Evolutionary conservation across 2,888 invertebrate genomes (phyloP).

Genomic region (Noctua janthe): DNA sequence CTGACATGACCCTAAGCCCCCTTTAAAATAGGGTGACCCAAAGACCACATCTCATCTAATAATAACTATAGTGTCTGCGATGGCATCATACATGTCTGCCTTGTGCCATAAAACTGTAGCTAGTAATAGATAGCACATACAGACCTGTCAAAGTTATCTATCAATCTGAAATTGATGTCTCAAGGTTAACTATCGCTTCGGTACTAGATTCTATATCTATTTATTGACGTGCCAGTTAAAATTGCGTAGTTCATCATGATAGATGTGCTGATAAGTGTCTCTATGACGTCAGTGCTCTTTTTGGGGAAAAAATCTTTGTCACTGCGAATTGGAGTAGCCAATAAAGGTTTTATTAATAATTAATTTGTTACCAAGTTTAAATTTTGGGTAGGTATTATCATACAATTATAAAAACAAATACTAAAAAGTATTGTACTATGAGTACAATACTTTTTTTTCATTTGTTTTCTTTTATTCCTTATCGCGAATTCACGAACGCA

Average conservation of each 20-base stretch:
- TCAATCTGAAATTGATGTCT: conserved; percentile 61
- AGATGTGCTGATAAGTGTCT: conserved; percentile 29
- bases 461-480: not conserved
- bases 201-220: conserved; percentile 37
- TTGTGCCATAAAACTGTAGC: conserved; percentile 54
- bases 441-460: not conserved
- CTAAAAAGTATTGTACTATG: no score
- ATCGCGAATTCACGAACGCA: not conserved
- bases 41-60: conserved; percentile 35
- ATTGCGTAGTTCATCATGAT: conserved; percentile 39
- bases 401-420: not conserved
- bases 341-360: not conserved
- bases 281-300: not conserved
- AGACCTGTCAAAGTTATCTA: conserved; percentile 56
- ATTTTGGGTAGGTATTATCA: not conserved
- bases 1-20: not conserved
- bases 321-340: not conserved
- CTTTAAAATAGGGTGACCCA: conserved; percentile 36
- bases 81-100: conserved; percentile 38
- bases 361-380: not conserved
- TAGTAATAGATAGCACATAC: conserved; percentile 29
- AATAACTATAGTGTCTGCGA: conserved; percentile 33
- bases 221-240: conserved; percentile 46
- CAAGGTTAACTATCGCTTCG: conserved; percentile 54
- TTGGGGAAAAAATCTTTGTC: not conserved